Percentiles rank a stretch among this genome's conserved stretches.
These are phyloP conservation scores for Brachionus rubens DNA, from an alignment of 1,140 invertebrate species.

Conservation along the genomic window DNA sequence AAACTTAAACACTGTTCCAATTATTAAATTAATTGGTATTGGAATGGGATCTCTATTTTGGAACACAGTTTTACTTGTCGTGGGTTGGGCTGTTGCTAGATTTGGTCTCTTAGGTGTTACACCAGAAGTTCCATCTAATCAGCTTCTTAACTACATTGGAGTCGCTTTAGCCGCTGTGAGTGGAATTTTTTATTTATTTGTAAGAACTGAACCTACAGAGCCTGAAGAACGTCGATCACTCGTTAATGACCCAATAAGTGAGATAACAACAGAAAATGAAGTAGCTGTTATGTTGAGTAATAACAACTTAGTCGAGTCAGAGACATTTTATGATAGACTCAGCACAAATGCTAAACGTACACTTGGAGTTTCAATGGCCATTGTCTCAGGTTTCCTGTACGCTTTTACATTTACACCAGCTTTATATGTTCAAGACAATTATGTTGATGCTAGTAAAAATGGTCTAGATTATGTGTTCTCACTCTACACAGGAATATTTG, in stretches of 20 bases:
- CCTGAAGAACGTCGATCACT: slow-evolving; percentile 47
- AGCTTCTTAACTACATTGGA: slow-evolving; percentile 57
- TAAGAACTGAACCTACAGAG: slow-evolving; percentile 47
- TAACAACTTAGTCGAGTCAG: neutral
- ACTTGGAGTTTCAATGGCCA: slow-evolving; percentile 49
- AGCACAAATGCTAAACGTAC: neutral
- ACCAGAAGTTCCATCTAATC: slow-evolving; percentile 50
- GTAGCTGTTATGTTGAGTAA: neutral
- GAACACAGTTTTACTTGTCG: slow-evolving; percentile 50
- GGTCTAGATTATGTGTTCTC: slow-evolving; percentile 62
- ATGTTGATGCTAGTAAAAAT: slow-evolving; percentile 48
- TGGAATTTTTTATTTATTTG: slow-evolving; percentile 49
- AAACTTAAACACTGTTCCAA: slow-evolving; percentile 30
- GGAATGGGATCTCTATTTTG: slow-evolving; percentile 53
- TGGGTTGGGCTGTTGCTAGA: slow-evolving; percentile 60
- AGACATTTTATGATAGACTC: neutral
- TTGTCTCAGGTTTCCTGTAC: slow-evolving; percentile 59
- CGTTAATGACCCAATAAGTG: slow-evolving; percentile 22
- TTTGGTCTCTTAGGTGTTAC: slow-evolving; percentile 57
- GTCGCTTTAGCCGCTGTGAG: slow-evolving; percentile 53
- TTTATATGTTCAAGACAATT: slow-evolving; percentile 58
- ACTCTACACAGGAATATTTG: slow-evolving; percentile 60
- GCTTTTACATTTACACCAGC: slow-evolving; percentile 59
- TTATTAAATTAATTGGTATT: slow-evolving; percentile 49
- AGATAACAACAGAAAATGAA: slow-evolving; percentile 16